Evolutionary conservation across 1,140 invertebrate species (phyloP).

Genomic region (Xylocopa sonorina): DNA sequence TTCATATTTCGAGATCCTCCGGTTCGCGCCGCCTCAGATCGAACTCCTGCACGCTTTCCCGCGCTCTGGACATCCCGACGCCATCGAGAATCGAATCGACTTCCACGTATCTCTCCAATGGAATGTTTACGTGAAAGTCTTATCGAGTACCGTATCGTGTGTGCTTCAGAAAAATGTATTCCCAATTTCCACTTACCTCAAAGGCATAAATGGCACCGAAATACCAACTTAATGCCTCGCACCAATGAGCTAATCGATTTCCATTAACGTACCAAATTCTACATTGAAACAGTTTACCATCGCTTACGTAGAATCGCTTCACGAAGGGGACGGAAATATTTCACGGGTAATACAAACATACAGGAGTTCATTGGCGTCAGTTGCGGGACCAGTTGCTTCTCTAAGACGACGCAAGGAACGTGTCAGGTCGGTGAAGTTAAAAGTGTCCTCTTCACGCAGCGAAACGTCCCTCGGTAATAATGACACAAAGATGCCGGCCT

Average conservation of each 20-base stretch:
- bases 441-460: slow-evolving; percentile 17
- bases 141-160: too few species aligned
- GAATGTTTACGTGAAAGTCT: too few species aligned
- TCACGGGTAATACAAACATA: background rate
- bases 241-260: too few species aligned
- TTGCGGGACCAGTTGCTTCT: background rate
- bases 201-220: too few species aligned
- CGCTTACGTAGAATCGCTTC: too few species aligned
- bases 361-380: background rate
- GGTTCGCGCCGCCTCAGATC: slow-evolving; percentile 29
- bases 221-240: too few species aligned
- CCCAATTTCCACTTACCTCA: too few species aligned
- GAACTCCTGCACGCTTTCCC: slow-evolving; percentile 2
- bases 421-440: slow-evolving; percentile 20
- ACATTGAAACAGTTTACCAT: too few species aligned
- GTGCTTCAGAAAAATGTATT: too few species aligned
- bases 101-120: background rate
- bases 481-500: slow-evolving; percentile 60
- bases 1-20: slow-evolving; percentile 44
- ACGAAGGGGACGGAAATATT: background rate
- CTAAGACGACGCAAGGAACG: background rate
- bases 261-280: too few species aligned
- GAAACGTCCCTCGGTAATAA: slow-evolving; percentile 58
- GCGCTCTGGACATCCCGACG: background rate
- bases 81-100: background rate